These are phyloP conservation scores for Mesopsocus fuscifrons DNA, from an alignment of 2,888 invertebrate genomes.

Conservation along the genomic window DNA sequence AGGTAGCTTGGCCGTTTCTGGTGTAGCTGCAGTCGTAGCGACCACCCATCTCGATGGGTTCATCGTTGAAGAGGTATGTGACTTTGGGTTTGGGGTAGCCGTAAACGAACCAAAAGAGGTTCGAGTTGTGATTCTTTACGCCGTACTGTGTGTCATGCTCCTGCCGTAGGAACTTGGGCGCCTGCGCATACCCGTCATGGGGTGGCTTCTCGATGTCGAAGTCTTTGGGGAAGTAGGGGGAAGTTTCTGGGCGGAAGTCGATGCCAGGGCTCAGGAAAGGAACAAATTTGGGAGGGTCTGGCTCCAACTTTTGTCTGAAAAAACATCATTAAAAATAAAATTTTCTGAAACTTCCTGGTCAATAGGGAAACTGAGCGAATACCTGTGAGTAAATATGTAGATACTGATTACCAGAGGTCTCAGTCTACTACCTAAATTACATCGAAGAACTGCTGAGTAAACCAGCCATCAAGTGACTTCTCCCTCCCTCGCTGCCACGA, in stretches of 20 bases:
- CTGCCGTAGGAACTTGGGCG: conserved; percentile 69
- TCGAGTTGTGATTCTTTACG: conserved; percentile 76
- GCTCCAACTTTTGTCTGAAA: conserved; percentile 48
- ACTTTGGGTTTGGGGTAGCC: conserved; percentile 93
- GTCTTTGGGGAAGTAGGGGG: conserved; percentile 78
- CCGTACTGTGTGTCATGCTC: conserved; percentile 80
- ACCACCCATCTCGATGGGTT: conserved; percentile 62
- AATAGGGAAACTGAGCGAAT: neutral
- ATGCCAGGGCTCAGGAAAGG: conserved; percentile 63
- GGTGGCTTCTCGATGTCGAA: conserved; percentile 78
- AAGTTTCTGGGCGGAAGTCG: conserved; percentile 67
- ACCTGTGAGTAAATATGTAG: conserved; percentile 8
- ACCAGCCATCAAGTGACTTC: no score
- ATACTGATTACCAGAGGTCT: conserved; percentile 2
- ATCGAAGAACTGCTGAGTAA: no score
- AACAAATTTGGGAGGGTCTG: conserved; percentile 57
- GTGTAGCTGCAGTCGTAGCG: conserved; percentile 74
- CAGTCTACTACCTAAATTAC: no score
- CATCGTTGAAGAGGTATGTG: conserved; percentile 72
- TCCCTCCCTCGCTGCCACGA: no score
- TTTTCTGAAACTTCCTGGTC: conserved; percentile 2
- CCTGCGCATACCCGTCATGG: conserved; percentile 64
- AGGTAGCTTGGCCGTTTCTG: conserved; percentile 73
- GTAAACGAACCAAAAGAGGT: conserved; percentile 84
- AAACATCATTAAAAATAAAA: no score